These are phyloP conservation scores for Steinernema hermaphroditum DNA, from an alignment of 2,888 invertebrate species.

Conservation along the genomic window DNA sequence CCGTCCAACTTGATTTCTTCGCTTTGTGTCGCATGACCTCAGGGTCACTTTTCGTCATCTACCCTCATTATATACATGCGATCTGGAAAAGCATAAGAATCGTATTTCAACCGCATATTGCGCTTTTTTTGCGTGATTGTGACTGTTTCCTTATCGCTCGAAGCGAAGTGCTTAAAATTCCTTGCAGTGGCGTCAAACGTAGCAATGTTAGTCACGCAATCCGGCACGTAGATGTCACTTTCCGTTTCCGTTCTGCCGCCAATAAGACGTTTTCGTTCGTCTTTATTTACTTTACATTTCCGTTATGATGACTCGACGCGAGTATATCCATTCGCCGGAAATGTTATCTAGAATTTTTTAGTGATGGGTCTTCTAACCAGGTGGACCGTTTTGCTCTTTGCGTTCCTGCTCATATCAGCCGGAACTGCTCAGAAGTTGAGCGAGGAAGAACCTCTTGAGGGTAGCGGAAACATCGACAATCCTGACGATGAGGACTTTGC, in stretches of 20 bases:
- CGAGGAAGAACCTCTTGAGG: constrained; percentile 21
- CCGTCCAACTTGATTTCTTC: constrained; percentile 10
- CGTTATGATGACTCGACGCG: background rate
- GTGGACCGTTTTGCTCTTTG: constrained; percentile 10
- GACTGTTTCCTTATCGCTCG: too few species aligned
- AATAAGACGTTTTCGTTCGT: background rate
- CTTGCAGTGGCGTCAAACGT: background rate
- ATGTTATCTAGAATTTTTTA: constrained; percentile 6
- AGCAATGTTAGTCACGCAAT: constrained; percentile 19
- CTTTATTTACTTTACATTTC: constrained; percentile 12
- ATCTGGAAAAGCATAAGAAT: too few species aligned
- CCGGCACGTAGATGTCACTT: constrained; percentile 7
- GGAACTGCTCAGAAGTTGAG: background rate
- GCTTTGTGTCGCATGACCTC: constrained; percentile 1
- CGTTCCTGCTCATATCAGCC: background rate
- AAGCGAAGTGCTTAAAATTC: too few species aligned
- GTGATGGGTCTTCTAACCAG: constrained; percentile 14
- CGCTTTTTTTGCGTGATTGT: too few species aligned
- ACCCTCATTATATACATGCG: too few species aligned
- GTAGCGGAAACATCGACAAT: constrained; percentile 36
- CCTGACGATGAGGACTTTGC: constrained; percentile 38
- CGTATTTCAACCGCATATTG: too few species aligned
- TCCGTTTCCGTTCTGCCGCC: background rate
- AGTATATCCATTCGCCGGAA: background rate
- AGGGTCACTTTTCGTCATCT: background rate